These are phyloP conservation scores for Mellilla xanthometata DNA, from an alignment of 2,888 invertebrate genomes.

Conservation along the genomic window DNA sequence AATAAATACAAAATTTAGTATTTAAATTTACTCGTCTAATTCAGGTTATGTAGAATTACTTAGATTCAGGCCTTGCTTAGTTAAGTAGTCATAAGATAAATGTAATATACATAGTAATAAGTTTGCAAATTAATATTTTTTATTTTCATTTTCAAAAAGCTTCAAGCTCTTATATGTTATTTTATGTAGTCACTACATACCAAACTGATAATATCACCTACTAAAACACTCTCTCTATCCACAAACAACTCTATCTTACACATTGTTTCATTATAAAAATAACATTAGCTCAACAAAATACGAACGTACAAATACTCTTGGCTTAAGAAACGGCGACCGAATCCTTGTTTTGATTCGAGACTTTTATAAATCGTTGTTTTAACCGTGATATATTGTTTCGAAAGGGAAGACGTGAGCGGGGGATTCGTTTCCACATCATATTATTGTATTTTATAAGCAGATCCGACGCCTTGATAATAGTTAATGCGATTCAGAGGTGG, in stretches of 20 bases:
- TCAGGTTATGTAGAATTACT: too few species aligned
- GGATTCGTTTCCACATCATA: constrained; percentile 41
- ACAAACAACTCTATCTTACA: constrained; percentile 2
- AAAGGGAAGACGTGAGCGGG: constrained; percentile 38
- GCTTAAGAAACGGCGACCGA: constrained; percentile 40
- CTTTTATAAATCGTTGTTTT: constrained; percentile 53
- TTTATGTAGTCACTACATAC: too few species aligned
- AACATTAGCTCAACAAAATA: constrained; percentile 31
- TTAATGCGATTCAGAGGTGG: constrained; percentile 25
- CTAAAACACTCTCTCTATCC: not conserved
- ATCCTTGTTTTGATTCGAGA: constrained; percentile 48
- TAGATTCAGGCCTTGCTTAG: too few species aligned
- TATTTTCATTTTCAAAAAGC: too few species aligned
- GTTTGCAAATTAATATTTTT: too few species aligned
- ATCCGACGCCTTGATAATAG: constrained; percentile 21
- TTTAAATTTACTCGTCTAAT: too few species aligned
- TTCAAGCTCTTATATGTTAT: too few species aligned
- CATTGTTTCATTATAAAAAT: constrained; percentile 27
- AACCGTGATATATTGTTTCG: constrained; percentile 48
- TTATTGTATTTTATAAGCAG: constrained; percentile 39
- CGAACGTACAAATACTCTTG: constrained; percentile 29
- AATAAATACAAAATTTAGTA: too few species aligned
- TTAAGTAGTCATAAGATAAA: too few species aligned
- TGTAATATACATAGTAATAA: too few species aligned
- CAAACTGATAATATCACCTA: not conserved